These are phyloP conservation scores for Channa argus DNA, from an alignment of 2,113 vertebrate genomes.

Conservation along the genomic window DNA sequence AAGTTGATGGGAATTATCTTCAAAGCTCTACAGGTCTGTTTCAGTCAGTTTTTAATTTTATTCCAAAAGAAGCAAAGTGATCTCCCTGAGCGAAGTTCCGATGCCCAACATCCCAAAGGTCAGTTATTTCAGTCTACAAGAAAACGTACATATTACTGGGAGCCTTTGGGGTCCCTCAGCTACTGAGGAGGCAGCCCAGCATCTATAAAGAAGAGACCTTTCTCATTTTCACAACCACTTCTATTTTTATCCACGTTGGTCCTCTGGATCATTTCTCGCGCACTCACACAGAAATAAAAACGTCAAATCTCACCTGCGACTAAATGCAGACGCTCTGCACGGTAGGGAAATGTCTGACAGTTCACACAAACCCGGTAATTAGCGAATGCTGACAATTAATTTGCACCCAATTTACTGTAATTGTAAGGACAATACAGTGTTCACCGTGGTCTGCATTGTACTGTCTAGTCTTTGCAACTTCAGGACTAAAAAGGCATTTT, in stretches of 20 bases:
- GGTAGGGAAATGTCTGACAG: neutral
- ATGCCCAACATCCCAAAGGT: conserved; percentile 59
- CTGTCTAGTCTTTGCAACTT: neutral
- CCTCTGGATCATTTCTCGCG: neutral
- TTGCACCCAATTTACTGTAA: conserved; percentile 3
- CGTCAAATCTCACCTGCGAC: conserved; percentile 33
- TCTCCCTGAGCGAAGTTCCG: conserved; percentile 48
- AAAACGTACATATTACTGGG: neutral
- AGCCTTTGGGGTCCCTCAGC: neutral
- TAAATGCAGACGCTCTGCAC: neutral
- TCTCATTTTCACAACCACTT: conserved; percentile 8
- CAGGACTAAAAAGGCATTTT: too few relatives aligned
- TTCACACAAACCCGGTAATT: conserved; percentile 18
- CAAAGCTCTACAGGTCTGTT: neutral
- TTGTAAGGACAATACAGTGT: conserved; percentile 13
- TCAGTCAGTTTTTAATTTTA: conserved; percentile 8
- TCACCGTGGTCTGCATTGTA: conserved; percentile 7
- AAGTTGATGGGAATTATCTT: conserved; percentile 42
- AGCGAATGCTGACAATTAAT: conserved; percentile 17
- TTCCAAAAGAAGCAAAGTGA: conserved; percentile 27
- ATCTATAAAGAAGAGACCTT: neutral
- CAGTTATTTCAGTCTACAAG: conserved; percentile 26
- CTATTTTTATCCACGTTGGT: conserved; percentile 3
- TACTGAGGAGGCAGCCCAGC: neutral
- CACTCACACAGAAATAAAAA: conserved; percentile 26